These are phyloP conservation scores for Phylloscopus trochiloides DNA, from an alignment of 2,113 vertebrate genomes.

Conservation along the genomic window DNA sequence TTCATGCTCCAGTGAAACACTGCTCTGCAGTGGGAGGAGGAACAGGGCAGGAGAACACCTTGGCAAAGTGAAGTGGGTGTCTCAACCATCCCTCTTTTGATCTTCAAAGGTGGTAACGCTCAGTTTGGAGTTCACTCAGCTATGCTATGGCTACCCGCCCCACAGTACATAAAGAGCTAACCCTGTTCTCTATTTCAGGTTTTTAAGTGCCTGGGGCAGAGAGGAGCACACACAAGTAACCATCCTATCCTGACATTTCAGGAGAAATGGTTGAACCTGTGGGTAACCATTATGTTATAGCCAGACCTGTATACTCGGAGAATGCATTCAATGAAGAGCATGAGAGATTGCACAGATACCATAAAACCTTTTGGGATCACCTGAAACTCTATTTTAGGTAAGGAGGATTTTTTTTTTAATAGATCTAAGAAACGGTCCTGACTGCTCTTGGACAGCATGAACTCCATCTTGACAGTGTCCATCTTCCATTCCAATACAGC, in stretches of 20 bases:
- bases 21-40: constrained; percentile 15
- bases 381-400: constrained; percentile 83
- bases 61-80: constrained; percentile 3
- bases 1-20: constrained; percentile 10
- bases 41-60: constrained; percentile 1
- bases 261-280: constrained; percentile 78
- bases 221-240: neutral
- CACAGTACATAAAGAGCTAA: constrained; percentile 61
- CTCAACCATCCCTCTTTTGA: constrained; percentile 69
- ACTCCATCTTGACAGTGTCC: neutral
- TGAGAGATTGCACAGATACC: constrained; percentile 79
- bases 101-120: constrained; percentile 73
- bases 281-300: constrained; percentile 82
- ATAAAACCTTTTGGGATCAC: constrained; percentile 82
- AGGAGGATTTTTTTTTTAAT: constrained; percentile 27
- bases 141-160: neutral
- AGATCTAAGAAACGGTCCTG: neutral
- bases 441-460: neutral
- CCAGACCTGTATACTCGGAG: constrained; percentile 86
- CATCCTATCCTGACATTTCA: neutral
- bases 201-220: constrained; percentile 53
- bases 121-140: constrained; percentile 72
- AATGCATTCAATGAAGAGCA: constrained; percentile 81
- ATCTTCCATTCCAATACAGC: neutral
- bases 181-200: constrained; percentile 60